Evolutionary conservation across 1,140 invertebrate species (phyloP).

Genomic region (Bombus sibiricus): DNA sequence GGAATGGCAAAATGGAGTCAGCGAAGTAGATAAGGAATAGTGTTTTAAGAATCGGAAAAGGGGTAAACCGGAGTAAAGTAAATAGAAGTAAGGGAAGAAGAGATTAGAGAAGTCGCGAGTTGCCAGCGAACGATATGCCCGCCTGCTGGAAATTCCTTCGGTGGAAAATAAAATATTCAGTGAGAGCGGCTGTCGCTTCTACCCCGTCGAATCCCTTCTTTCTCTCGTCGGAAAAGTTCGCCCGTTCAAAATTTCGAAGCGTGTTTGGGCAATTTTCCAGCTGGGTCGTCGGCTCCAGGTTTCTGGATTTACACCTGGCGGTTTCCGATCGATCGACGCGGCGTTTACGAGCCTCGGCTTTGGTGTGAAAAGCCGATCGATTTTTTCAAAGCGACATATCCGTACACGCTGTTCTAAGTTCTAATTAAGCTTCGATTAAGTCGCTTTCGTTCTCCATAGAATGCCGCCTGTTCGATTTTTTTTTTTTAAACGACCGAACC

Average conservation of each 20-base stretch:
- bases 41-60: not conserved
- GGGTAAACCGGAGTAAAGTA: not conserved
- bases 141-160: too few species aligned
- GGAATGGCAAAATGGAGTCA: not conserved
- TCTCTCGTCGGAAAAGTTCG: not conserved
- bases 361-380: too few species aligned
- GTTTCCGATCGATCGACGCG: slow-evolving; percentile 3
- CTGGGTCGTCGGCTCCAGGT: not conserved
- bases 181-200: not conserved
- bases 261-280: slow-evolving; percentile 43
- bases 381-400: too few species aligned
- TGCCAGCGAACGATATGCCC: not conserved
- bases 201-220: not conserved
- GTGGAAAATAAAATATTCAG: slow-evolving; percentile 12
- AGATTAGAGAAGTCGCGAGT: not conserved
- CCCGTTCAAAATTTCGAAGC: not conserved
- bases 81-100: not conserved
- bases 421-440: too few species aligned
- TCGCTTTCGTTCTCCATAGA: too few species aligned
- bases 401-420: too few species aligned
- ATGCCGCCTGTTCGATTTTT: too few species aligned
- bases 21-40: not conserved
- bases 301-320: slow-evolving; percentile 37
- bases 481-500: too few species aligned
- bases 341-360: not conserved